phyloP scores from a whole-genome alignment of 2,888 invertebrate species.

The Agonum fuliginosum region DNA sequence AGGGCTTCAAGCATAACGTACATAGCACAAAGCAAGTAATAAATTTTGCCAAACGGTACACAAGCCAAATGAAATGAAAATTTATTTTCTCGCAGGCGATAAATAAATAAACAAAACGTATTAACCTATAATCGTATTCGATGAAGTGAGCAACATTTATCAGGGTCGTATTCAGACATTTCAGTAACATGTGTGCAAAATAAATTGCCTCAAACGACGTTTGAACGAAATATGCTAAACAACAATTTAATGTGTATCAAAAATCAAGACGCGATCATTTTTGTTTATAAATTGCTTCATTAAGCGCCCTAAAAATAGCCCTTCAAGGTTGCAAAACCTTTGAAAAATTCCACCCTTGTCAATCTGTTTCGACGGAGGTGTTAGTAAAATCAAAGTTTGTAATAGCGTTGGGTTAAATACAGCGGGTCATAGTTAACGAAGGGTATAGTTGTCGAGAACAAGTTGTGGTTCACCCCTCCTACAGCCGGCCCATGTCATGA shows the following conservation, averaged over 20 bases:
- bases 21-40: background rate
- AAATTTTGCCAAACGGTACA: slow-evolving; percentile 29
- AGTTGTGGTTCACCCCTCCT: slow-evolving; percentile 23
- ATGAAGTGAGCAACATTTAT: slow-evolving; percentile 25
- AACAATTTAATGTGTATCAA: too few relatives aligned
- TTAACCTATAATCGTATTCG: slow-evolving; percentile 36
- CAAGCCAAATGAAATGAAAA: slow-evolving; percentile 37
- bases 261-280: too few relatives aligned
- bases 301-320: background rate
- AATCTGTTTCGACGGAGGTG: background rate
- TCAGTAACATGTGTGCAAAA: background rate
- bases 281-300: too few relatives aligned
- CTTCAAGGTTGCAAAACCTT: background rate
- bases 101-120: slow-evolving; percentile 35
- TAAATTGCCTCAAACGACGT: background rate
- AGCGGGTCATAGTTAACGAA: slow-evolving; percentile 38
- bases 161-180: background rate
- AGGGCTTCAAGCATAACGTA: slow-evolving; percentile 26
- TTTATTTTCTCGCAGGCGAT: slow-evolving; percentile 21
- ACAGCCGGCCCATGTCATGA: slow-evolving; percentile 33
- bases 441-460: background rate
- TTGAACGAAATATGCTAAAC: too few relatives aligned
- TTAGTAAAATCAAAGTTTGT: slow-evolving; percentile 11
- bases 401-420: slow-evolving; percentile 30
- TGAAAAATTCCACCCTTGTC: background rate